Percentiles rank a stretch among this genome's conserved stretches.
Conservation (phyloP, 2,888 invertebrate genomes). For the Onthophagus sagittarius region DNA sequence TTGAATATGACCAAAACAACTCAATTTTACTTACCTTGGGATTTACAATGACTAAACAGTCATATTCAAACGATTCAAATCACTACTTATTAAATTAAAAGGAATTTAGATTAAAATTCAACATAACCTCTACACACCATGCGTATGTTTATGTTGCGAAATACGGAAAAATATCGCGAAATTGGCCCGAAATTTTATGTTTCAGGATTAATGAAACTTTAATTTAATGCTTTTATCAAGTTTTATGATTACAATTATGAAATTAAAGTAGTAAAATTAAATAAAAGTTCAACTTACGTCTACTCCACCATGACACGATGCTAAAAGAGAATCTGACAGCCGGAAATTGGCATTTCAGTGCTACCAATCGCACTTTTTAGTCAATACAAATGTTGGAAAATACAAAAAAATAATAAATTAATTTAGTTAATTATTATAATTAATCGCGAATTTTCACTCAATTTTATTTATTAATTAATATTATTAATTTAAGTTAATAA, state of each 20-base stretch:
- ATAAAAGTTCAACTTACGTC: slow-evolving; percentile 35
- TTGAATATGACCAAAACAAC: slow-evolving; percentile 47
- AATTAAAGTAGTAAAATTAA: slow-evolving; percentile 11
- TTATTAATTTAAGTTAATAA: no score
- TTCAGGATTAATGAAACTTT: neutral
- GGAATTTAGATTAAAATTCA: neutral
- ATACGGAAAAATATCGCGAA: neutral
- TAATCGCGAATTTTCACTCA: no score
- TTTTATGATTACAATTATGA: slow-evolving; percentile 1
- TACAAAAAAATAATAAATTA: neutral
- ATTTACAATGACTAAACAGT: slow-evolving; percentile 22
- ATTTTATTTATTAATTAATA: no score
- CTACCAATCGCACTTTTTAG: neutral
- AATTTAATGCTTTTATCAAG: neutral
- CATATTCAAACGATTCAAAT: slow-evolving; percentile 25
- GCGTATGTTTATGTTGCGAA: slow-evolving; percentile 2
- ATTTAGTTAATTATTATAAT: neutral
- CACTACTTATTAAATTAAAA: slow-evolving; percentile 15
- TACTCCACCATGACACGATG: slow-evolving; percentile 45
- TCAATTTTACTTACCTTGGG: slow-evolving; percentile 38
- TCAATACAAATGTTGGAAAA: neutral
- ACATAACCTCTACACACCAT: slow-evolving; percentile 11
- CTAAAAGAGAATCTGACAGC: slow-evolving; percentile 20
- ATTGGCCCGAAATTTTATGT: neutral
- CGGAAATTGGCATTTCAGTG: neutral